These are phyloP conservation scores for Leucophenga varia DNA, from an alignment of 1,140 invertebrate genomes.

Conservation along the genomic window DNA sequence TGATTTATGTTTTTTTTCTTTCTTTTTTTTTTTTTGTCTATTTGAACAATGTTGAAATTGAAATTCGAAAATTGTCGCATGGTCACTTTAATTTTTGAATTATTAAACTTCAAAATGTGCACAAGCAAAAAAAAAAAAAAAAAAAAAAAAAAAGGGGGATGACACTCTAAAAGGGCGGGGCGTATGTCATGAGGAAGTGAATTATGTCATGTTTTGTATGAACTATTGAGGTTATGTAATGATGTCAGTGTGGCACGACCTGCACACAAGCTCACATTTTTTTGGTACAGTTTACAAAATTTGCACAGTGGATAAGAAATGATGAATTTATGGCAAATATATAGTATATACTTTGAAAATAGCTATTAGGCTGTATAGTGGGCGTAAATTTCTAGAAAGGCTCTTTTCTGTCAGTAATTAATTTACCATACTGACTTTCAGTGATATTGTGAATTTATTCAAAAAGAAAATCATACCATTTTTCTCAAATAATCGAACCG, in stretches of 20 bases:
- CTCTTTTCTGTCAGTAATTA: no score
- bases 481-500: no score
- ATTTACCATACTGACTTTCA: no score
- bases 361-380: no score
- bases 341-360: no score
- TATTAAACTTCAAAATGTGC: slow-evolving; percentile 48
- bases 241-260: slow-evolving; percentile 29
- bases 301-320: no score
- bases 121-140: slow-evolving; percentile 4
- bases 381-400: no score
- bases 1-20: slow-evolving; percentile 52
- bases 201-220: slow-evolving; percentile 33
- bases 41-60: slow-evolving; percentile 39
- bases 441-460: no score
- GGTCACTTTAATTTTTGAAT: slow-evolving; percentile 52
- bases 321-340: no score
- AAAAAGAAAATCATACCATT: no score
- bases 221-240: slow-evolving; percentile 39
- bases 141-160: slow-evolving; percentile 10
- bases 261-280: slow-evolving; percentile 10
- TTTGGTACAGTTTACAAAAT: slow-evolving; percentile 28
- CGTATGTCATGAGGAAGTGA: slow-evolving; percentile 36
- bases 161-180: slow-evolving; percentile 4
- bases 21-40: no score
- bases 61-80: slow-evolving; percentile 51